Conservation (phyloP, 2,797 vertebrate species). For the Todus mexicanus region DNA sequence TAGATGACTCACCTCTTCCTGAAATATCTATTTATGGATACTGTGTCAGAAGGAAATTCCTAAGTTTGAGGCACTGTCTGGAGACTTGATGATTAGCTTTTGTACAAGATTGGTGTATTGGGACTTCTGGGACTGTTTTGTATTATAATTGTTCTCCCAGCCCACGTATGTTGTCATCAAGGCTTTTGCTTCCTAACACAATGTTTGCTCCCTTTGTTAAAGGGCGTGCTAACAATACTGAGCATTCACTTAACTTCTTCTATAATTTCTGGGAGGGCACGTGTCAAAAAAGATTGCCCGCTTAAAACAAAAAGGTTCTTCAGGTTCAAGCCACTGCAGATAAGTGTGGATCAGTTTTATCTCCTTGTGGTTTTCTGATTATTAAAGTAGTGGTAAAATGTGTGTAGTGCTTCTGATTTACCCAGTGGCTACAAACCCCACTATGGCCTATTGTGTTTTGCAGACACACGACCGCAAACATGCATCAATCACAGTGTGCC, state of each 20-base stretch:
- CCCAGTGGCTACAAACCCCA: not conserved
- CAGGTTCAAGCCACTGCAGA: not conserved
- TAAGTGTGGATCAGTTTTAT: not conserved
- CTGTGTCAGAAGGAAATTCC: conserved; percentile 2
- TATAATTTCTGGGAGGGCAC: not conserved
- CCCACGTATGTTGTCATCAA: not conserved
- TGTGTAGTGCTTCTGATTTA: not conserved
- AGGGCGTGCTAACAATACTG: not conserved
- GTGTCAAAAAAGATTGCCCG: not conserved
- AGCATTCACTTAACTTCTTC: not conserved
- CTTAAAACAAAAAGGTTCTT: not conserved
- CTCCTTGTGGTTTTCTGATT: conserved; percentile 2
- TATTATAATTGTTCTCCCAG: not conserved
- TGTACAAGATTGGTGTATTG: not conserved
- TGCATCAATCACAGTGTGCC: not conserved
- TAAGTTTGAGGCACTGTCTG: not conserved
- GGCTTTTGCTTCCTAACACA: not conserved
- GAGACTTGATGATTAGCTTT: not conserved
- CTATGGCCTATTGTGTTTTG: not conserved
- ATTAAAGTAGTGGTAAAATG: not conserved
- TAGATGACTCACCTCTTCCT: not conserved
- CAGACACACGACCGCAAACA: not conserved
- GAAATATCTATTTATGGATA: not conserved
- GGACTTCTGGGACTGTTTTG: not conserved
- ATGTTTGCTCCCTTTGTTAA: not conserved